These are phyloP conservation scores for Morpho deidamia DNA, from an alignment of 2,888 invertebrate species.

Conservation along the genomic window DNA sequence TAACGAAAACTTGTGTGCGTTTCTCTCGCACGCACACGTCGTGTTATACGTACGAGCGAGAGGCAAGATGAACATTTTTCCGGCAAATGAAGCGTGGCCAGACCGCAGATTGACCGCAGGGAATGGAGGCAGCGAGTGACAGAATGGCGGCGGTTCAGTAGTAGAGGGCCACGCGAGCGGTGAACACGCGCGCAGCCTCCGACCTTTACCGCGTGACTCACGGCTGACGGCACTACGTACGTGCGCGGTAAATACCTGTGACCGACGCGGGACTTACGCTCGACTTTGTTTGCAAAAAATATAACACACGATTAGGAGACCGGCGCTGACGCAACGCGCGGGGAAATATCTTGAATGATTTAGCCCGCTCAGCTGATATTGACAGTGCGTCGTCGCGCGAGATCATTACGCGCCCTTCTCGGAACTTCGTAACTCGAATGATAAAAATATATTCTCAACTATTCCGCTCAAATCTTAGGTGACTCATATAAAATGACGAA, in stretches of 20 bases:
- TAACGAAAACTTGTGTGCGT: constrained; percentile 61
- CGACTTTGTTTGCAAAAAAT: constrained; percentile 29
- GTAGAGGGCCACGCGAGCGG: constrained; percentile 63
- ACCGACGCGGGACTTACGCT: constrained; percentile 37
- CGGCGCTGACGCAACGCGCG: constrained; percentile 42
- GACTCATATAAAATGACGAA: constrained; percentile 76
- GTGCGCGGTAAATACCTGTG: constrained; percentile 45
- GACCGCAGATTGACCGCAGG: constrained; percentile 79
- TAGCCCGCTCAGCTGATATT: constrained; percentile 59
- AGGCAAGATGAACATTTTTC: constrained; percentile 67
- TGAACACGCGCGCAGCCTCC: constrained; percentile 54
- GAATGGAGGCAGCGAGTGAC: constrained; percentile 77
- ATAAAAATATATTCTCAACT: constrained; percentile 40
- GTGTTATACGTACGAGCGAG: constrained; percentile 42
- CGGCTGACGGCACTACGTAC: constrained; percentile 16
- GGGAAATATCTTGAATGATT: constrained; percentile 46
- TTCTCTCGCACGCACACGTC: constrained; percentile 42
- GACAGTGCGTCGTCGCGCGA: constrained; percentile 40
- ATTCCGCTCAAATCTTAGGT: constrained; percentile 42
- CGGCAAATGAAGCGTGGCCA: constrained; percentile 79
- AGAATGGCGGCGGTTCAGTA: constrained; percentile 76
- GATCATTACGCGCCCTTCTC: constrained; percentile 26
- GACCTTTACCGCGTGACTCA: constrained; percentile 29
- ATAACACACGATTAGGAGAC: constrained; percentile 30
- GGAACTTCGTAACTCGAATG: constrained; percentile 45